Evolutionary conservation across 2,888 invertebrate species (phyloP).

Genomic region (Tipula unca): DNA sequence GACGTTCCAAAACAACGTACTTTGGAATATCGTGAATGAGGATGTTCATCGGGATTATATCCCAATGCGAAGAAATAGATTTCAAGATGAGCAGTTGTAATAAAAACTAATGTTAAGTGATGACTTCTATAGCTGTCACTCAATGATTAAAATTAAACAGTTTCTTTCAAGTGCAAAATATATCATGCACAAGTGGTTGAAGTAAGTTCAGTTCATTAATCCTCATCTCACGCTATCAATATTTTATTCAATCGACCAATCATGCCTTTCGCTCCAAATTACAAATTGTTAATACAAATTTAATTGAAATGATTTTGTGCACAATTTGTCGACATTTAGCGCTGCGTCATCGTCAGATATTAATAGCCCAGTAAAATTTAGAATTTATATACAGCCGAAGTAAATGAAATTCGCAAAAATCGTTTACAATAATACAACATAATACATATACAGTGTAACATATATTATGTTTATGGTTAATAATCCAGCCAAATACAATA

Average conservation of each 20-base stretch:
- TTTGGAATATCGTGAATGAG: too few species aligned
- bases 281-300: neutral
- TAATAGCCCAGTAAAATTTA: neutral
- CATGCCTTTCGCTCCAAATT: too few species aligned
- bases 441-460: neutral
- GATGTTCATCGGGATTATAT: too few species aligned
- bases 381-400: neutral
- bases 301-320: neutral
- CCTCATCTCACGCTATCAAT: neutral
- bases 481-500: neutral
- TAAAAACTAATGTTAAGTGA: too few species aligned
- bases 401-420: neutral
- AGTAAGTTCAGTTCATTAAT: too few species aligned
- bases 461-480: neutral
- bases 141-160: too few species aligned
- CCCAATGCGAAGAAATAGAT: too few species aligned
- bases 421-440: neutral
- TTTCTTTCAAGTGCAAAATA: too few species aligned
- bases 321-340: neutral
- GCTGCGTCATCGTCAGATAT: neutral
- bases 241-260: neutral
- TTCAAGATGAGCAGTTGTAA: too few species aligned
- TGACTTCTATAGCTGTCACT: too few species aligned
- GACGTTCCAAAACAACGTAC: too few species aligned
- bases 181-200: too few species aligned